Evolutionary conservation across 2,797 vertebrate species (phyloP), one percentile per base, ranked within the genome.

Genomic region (Pseudochirops corinnae): DNA sequence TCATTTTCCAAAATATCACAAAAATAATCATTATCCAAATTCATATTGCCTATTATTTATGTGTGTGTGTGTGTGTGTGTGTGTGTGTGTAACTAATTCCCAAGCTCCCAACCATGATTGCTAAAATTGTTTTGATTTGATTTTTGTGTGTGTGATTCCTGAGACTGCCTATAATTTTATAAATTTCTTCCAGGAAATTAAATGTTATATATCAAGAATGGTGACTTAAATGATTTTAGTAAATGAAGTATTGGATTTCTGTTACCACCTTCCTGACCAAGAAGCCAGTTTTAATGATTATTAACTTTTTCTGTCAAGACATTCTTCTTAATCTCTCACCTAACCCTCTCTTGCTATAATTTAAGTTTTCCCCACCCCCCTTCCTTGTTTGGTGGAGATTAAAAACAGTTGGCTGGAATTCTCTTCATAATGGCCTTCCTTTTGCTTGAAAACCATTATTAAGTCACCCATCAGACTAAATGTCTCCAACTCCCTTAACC

Each of bases 221-320:
- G 50, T 58, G 90, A 55, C 58, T n/a, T 57, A 29, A 39, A 55
- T 53, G 56, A 92, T 67, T 94, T 96, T 62, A 94, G 56, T 24
- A 93, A 53, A 90, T 62, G 92, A 93, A 90, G 33, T 6, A 90
- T 82, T 82, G 52, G 28, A 10, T 90, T n/a, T 91, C 55, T n/a
- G n/a, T 55, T 10, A n/a, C 90, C 11, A 28, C 52, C 21, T 53
- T 91, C 57, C 55, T 56, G 96, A 92, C 26, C 50, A 31, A 91
- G n/a, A 82, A 33, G 67, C 14, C 90, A 91, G 28, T 9, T 90
- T 56, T 91, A 82, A 57, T n/a, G 56, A 58, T 53, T 91, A 55
- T 50, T 91, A 74, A 92, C 90, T 46, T 92, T 74, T 74, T 28
- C 52, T 29, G 28, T 52, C 31, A 91, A 82, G 90, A 50, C 16